Base-by-base conservation (phyloP, 2,888 invertebrate species). In the Philonicus albiceps region DNA sequence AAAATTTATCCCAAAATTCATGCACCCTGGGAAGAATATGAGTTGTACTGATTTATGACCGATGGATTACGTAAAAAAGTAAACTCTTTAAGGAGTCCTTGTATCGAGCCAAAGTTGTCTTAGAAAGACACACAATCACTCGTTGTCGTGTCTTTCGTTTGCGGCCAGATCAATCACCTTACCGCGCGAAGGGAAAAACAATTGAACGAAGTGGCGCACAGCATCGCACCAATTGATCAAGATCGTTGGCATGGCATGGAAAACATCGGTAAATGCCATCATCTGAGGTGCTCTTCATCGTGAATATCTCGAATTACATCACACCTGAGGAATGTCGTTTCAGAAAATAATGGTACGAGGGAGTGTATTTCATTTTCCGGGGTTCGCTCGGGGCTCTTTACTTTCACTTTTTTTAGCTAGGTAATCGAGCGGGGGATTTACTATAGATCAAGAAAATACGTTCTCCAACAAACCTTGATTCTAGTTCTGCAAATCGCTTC, bases 401-500 rank as follows among this genome's bases (percentile, higher is more conserved):
- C 85, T 85, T 85, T 85, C 85, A 85, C 74, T 74, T 74, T 40
- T 64, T 85, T 73, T 30, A 13, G 0, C 16, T 73, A 37, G 11
- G 37, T 37, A 37, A 11, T 2, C 7, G 4, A 30, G 16, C 43
- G 22, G 11, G 40, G 11, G 27, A 27, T 22, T 27, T n/a, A 75
- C 3, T 22, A 3, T 11, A 64, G 22, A 1, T 19, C 8, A 11
- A 27, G 64, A 49, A 53, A 92, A 89, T 27, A 92, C 19, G 11
- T 83, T 8, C 22, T 34, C n/a, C 72, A 78, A 89, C 90, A 89
- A 93, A 93, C 92, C 92, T 91, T 87, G 91, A 90, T 90, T 98
- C 98, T 86, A 98, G 95, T 90, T 97, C 96, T 2, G 95, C 94
- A 90, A 97, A 95, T 89, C 98, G 95, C 93, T 97, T 95, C 93